These are phyloP conservation scores for Serripes groenlandicus DNA, from an alignment of 2,888 invertebrate genomes.

Conservation along the genomic window DNA sequence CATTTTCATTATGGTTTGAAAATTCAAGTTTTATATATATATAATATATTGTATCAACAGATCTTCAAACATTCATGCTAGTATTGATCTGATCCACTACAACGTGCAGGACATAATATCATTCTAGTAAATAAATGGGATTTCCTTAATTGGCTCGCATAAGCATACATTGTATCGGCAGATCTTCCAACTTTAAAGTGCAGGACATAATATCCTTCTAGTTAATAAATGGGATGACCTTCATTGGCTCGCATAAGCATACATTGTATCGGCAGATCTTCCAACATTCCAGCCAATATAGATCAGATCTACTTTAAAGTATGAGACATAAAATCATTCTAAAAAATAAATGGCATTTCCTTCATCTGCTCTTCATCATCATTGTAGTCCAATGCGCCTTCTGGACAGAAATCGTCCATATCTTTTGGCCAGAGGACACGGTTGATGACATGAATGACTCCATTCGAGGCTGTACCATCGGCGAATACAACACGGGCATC, in stretches of 20 bases:
- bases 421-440: constrained; percentile 44
- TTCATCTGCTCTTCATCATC: not conserved
- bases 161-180: no score
- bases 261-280: no score
- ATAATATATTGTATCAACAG: no score
- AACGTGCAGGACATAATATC: not conserved
- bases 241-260: no score
- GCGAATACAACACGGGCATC: constrained; percentile 32
- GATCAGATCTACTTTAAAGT: not conserved
- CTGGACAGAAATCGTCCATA: constrained; percentile 32
- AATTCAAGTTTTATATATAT: no score
- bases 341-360: not conserved
- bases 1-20: no score
- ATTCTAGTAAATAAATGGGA: not conserved
- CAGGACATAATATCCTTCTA: not conserved
- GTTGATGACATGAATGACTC: constrained; percentile 57
- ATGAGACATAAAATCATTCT: not conserved
- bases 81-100: not conserved
- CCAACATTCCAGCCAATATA: no score
- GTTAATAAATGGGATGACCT: no score
- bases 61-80: no score
- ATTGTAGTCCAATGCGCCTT: not conserved
- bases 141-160: no score
- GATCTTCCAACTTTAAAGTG: no score
- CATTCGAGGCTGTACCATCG: constrained; percentile 50